Conservation (phyloP, 1,140 invertebrate genomes). For the Halyomorpha halys region DNA sequence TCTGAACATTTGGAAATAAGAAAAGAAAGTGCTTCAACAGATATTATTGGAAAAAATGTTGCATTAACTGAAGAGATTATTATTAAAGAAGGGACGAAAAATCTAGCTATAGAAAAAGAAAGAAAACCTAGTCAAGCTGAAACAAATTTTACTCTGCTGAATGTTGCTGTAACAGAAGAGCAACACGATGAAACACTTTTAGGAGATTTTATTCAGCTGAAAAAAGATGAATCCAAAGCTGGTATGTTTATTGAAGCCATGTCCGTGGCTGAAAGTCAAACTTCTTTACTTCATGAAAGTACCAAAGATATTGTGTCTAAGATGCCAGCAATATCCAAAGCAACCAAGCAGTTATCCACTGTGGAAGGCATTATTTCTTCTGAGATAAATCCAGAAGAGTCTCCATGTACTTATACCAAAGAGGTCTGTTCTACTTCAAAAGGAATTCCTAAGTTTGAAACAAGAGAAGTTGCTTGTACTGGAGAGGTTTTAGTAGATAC, state of each 20-base stretch:
- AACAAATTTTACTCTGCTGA: constrained; percentile 27
- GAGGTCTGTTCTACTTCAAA: constrained; percentile 1
- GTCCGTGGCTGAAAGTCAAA: constrained; percentile 12
- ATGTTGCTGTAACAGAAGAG: constrained; percentile 23
- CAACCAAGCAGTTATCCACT: constrained; percentile 16
- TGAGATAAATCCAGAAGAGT: constrained; percentile 6
- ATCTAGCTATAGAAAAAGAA: constrained; percentile 16
- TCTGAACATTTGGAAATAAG: constrained; percentile 27
- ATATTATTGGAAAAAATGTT: constrained; percentile 22
- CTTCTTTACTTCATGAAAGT: constrained; percentile 2
- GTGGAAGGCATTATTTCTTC: constrained; percentile 15
- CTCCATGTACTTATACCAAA: constrained; percentile 1
- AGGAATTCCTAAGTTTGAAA: constrained; percentile 23
- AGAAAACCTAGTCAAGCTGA: constrained; percentile 17
- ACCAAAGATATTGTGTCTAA: background rate
- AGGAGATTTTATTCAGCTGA: constrained; percentile 1
- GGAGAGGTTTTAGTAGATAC: constrained; percentile 12
- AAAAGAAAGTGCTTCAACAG: constrained; percentile 29
- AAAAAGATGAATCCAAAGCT: constrained; percentile 5
- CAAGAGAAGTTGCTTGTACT: constrained; percentile 25
- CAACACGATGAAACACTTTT: constrained; percentile 8
- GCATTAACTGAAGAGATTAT: constrained; percentile 24
- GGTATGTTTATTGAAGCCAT: constrained; percentile 18
- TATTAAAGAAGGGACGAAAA: constrained; percentile 29
- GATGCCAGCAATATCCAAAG: background rate